phyloP scores from a whole-genome alignment of 2,888 invertebrate genomes.

The Linhomoeus sp. region DNA sequence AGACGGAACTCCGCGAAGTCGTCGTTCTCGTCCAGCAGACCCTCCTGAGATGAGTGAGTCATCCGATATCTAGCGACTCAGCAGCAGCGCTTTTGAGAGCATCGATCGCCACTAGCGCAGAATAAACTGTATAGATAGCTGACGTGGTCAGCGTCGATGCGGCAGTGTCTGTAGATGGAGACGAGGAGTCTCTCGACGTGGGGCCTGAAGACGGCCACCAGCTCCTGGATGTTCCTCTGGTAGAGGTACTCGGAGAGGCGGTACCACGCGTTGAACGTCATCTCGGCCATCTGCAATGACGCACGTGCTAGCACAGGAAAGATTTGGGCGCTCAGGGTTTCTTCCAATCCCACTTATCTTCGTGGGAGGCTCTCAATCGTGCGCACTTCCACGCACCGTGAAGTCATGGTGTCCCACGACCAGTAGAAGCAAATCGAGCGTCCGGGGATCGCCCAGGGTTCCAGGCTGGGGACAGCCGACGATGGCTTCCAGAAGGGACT shows the following conservation, averaged over 20 bases:
- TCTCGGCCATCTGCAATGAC: constrained; percentile 43
- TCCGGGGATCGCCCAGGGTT: constrained; percentile 41
- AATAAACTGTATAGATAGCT: no score
- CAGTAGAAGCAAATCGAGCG: constrained; percentile 64
- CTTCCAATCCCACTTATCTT: no score
- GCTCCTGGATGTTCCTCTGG: constrained; percentile 59
- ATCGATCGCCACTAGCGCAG: no score
- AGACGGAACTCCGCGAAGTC: constrained; percentile 63
- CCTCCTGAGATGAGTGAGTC: constrained; percentile 36
- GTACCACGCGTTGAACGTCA: constrained; percentile 94
- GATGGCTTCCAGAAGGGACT: constrained; percentile 67
- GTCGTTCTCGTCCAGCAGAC: constrained; percentile 58
- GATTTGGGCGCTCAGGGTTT: no score
- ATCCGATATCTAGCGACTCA: constrained; percentile 1
- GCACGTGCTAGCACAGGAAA: no score
- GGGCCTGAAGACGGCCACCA: constrained; percentile 54
- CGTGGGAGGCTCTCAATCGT: background rate
- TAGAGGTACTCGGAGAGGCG: constrained; percentile 79
- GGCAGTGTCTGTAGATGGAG: constrained; percentile 72
- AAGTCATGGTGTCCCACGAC: constrained; percentile 94
- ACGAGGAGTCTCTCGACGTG: constrained; percentile 73
- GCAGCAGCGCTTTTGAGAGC: no score
- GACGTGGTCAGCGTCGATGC: constrained; percentile 79
- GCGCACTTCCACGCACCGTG: constrained; percentile 43
- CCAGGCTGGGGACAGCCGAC: constrained; percentile 30